Base-by-base conservation (phyloP, 1,140 invertebrate genomes). In the Drosophila miranda region DNA sequence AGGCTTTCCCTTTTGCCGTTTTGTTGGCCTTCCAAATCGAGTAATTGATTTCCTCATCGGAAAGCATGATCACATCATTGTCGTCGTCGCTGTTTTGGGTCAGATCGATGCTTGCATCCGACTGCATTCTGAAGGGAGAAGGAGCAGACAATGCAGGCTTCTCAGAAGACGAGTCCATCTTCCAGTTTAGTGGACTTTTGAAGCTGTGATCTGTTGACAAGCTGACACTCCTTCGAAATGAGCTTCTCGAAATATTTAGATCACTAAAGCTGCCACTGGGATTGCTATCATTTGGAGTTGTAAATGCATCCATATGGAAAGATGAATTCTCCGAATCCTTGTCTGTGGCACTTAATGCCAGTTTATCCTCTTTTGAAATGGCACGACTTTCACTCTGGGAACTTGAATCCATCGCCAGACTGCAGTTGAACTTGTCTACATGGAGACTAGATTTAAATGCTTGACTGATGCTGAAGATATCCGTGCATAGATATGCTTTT, bases 31-130 rank as follows among this genome's bases (percentile, higher is more conserved):
- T 77, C 78, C 89, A 86, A 51, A 90, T 90, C 6, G 89, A 90
- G 48, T 90, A 90, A 51, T 90, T 90, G 16, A 90, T 89, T 71
- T 90, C 89, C 54, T 90, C 89, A 60, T 90, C 89, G 1, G 89
- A 90, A 7, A 90, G 63, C 13, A 90, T 19, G 3, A 83, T 76
- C 6, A 75, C 75, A 14, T 69, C 67, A 23, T 56, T 45, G 30
- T 80, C 72, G 21, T 67, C 51, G 28, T 67, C 45, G n/a, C 63
- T 75, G 23, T 82, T 69, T 46, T 84, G 64, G 0, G 79, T 89
- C 19, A 84, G 57, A 49, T 87, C 76, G 30, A 81, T 74, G 60
- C 84, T 78, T 2, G 49, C 57, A 53, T 78, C 61, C 0, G 77
- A 84, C 2, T 58, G 44, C 19, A 41, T 52, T 9, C 13, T 56